Evolutionary conservation across 2,888 invertebrate genomes (phyloP).

Genomic region (Chesias legatella): DNA sequence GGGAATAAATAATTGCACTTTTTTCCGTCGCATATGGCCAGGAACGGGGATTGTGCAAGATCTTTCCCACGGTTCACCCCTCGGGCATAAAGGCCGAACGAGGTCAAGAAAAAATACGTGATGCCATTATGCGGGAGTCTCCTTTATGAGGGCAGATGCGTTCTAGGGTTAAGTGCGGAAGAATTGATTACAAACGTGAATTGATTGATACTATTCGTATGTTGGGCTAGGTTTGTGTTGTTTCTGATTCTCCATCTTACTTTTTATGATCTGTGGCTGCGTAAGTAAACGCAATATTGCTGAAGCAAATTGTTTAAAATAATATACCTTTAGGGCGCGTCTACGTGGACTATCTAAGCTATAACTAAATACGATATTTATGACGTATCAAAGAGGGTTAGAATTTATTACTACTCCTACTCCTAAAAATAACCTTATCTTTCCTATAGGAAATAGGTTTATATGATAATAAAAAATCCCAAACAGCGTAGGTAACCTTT

Average conservation of each 20-base stretch:
- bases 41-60: constrained; percentile 75
- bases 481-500: constrained; percentile 14
- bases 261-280: too few species aligned
- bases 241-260: background rate
- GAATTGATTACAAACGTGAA: constrained; percentile 57
- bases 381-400: too few species aligned
- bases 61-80: constrained; percentile 78
- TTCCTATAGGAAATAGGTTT: too few species aligned
- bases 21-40: constrained; percentile 80
- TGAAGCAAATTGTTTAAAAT: too few species aligned
- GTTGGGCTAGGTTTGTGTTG: constrained; percentile 20
- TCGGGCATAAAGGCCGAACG: constrained; percentile 70
- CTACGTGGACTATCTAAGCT: too few species aligned
- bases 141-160: constrained; percentile 74
- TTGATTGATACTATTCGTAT: constrained; percentile 52
- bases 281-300: too few species aligned
- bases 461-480: background rate
- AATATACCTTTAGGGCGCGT: too few species aligned
- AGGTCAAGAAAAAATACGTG: constrained; percentile 80
- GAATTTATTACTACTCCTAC: too few species aligned
- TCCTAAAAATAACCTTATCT: too few species aligned
- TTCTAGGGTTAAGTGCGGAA: constrained; percentile 72
- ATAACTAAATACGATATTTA: too few species aligned
- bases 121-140: constrained; percentile 69
- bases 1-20: constrained; percentile 81